A percentile compares a stretch with the other conserved stretches of the same genome.
These are phyloP conservation scores for Caranx melampygus DNA, from an alignment of 2,113 vertebrate species.

Conservation along the genomic window DNA sequence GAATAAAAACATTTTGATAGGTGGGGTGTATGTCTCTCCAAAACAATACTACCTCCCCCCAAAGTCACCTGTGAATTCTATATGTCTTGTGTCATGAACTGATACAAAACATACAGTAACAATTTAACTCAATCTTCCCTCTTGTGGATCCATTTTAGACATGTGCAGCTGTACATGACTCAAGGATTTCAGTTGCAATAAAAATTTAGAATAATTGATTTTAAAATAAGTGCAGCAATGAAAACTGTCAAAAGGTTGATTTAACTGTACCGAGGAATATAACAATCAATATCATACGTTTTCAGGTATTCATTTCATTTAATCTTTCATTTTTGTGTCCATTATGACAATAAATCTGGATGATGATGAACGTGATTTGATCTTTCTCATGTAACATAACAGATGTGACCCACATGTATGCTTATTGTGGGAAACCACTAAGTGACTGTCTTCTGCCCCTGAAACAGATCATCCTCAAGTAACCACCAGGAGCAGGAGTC, in stretches of 20 bases:
- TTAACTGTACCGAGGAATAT: no score
- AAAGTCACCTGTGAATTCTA: not conserved
- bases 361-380: not conserved
- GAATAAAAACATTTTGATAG: not conserved
- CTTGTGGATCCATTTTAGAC: not conserved
- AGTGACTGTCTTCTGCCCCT: slow-evolving; percentile 90
- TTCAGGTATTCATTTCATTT: slow-evolving; percentile 20
- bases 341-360: not conserved
- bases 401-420: not conserved
- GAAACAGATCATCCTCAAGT: slow-evolving; percentile 97
- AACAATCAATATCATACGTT: not conserved
- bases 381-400: not conserved
- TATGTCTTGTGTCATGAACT: not conserved
- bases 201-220: not conserved
- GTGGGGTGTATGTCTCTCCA: not conserved
- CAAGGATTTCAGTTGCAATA: not conserved
- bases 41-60: not conserved
- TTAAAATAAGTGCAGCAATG: not conserved
- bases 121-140: not conserved
- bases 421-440: slow-evolving; percentile 24
- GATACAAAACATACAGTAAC: not conserved
- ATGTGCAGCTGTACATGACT: not conserved
- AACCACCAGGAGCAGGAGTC: slow-evolving; percentile 85
- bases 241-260: not conserved
- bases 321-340: not conserved